Evolutionary conservation across 2,888 invertebrate species (phyloP).

Genomic region (Drosophila mimica): DNA sequence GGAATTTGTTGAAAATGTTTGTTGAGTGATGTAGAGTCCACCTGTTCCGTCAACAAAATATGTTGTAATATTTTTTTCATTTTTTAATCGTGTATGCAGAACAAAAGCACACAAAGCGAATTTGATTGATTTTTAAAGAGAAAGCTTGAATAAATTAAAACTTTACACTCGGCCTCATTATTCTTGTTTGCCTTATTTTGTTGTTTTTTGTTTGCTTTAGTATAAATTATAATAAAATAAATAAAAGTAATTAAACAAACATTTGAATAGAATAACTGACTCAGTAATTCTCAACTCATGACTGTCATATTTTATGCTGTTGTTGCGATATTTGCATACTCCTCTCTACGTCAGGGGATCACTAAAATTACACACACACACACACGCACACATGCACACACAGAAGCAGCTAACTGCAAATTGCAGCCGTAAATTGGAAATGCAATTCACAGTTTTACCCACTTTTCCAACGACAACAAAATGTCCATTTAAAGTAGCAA

Average conservation of each 20-base stretch:
- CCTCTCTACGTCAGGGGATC: neutral
- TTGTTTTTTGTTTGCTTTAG: conserved; percentile 1
- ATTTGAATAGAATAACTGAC: conserved; percentile 1
- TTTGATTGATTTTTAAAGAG: conserved; percentile 8
- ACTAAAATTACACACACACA: neutral
- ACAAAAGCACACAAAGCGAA: neutral
- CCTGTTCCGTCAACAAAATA: neutral
- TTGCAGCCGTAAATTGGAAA: conserved; percentile 58
- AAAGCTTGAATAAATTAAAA: conserved; percentile 25
- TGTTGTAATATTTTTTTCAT: neutral
- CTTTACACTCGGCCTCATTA: conserved; percentile 18
- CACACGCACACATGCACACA: neutral
- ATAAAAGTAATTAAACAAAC: conserved; percentile 5
- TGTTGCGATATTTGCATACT: conserved; percentile 10
- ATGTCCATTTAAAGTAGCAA: conserved; percentile 39
- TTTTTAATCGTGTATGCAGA: neutral
- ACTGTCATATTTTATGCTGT: conserved; percentile 3
- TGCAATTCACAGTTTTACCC: conserved; percentile 47
- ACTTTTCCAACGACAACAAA: conserved; percentile 33
- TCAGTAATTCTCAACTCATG: neutral
- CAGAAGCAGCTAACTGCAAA: conserved; percentile 32
- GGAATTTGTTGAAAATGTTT: neutral
- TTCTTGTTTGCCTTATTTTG: conserved; percentile 24
- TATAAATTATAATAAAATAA: neutral
- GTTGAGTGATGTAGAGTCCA: neutral